Base-by-base conservation (phyloP, 2,113 vertebrate genomes). In the Hyperopisus bebe region DNA sequence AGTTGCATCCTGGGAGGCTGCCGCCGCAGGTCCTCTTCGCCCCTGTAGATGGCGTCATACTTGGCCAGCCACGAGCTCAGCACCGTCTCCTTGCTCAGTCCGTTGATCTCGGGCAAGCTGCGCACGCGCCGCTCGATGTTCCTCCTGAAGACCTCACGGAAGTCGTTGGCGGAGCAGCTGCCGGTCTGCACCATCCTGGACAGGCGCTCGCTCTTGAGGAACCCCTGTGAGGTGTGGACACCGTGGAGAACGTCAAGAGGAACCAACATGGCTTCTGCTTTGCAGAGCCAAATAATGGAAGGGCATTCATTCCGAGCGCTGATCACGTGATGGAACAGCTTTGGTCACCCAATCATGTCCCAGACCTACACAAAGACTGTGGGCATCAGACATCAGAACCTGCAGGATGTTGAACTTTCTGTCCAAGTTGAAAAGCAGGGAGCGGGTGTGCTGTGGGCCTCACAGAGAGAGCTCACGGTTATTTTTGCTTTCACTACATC, bases 21-120 rank as follows among this genome's bases (percentile, higher is more conserved):
- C 17, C 97, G 97, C 89, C 97, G 95, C 55, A 97, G 90, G 91
- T 99, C 98, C 92, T 99, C 98, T 77, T 99, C 98, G 2, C 98
- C 98, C 90, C 95, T 95, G 94, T 96, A 99, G 93, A 99, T 99
- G 92, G 97, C 95, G 66, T 99, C 98, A 0, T 97, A 99, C 90
- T 99, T 99, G 90, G 98, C 97, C 66, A 99, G 97, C 98, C 98
- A 99, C 62, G 98, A 99, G 93, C 97, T 98, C 88, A 99, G 93
- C 83, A 99, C 98, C 0, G 98, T 99, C 94, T 99, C 98, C 94
- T 99, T 99, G 96, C 98, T 99, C 92, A 99, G 94, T 90, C 98
- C 98, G 44, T 99, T 97, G 0, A 99, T 99, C 94, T 99, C 98
- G 0, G 98, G 98, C 83, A 99, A 95, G 93, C 97, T 98, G 89